Evolutionary conservation across 2,797 vertebrate species (phyloP), one percentile per base, ranked within the genome.

Genomic region (Hybognathus amarus): DNA sequence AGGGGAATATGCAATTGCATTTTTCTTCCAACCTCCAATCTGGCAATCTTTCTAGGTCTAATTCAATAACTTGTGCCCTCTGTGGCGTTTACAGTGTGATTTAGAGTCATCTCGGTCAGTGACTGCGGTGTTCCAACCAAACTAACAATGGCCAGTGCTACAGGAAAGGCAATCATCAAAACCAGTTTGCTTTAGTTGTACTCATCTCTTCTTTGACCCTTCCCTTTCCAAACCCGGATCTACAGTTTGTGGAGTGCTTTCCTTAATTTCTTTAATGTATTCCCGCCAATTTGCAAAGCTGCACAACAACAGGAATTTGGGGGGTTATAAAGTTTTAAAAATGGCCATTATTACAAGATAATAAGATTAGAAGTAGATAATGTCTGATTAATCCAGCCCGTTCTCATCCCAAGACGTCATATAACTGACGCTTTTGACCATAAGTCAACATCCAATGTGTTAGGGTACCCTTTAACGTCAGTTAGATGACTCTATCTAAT

Each of bases 191-290:
- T 88, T 84, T 89, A 84, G 85, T 66, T 63, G 47, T 54, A 6
- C 40, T 74, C 56, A 27, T 78, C 78, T 33, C 5, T 40, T 79
- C 10, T 70, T 68, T 66, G 17, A 79, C 30, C 54, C 56, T 36
- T 33, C 45, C 47, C 27, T 79, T 61, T 82, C 27, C 27, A 76
- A 75, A 83, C 45, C 69, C 20, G 36, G 85, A 75, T 17, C 67
- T 33, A 73, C 83, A 85, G 85, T 89, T 89, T 87, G 86, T 45
- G 67, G n/a, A 68, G 8, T 4, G 4, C 81, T 82, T 38, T 59
- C 61, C 85, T 89, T 91, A 91, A 92, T 92, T 89, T 84, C 88
- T 79, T 89, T 63, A 89, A 91, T 66, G 81, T 10, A 36, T 66
- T 68, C 85, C 76, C 73, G 75, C 63, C 85, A 9, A 88, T 89